phyloP scores from a whole-genome alignment of 2,888 invertebrate genomes.

The Latrodectus elegans region DNA sequence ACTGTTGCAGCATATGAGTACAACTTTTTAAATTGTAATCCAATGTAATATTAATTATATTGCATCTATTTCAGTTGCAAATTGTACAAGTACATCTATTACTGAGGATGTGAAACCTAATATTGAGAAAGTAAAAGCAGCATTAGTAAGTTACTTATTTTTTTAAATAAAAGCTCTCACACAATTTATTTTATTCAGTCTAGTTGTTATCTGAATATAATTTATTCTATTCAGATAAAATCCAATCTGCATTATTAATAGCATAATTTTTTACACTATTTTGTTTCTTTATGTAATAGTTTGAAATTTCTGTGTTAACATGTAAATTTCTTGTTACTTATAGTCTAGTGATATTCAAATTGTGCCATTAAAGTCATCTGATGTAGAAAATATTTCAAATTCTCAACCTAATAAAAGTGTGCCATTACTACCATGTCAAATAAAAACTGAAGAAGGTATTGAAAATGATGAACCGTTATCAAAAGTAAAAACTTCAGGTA shows the following conservation, averaged over 20 bases:
- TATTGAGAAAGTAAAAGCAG: constrained; percentile 49
- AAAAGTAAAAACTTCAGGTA: constrained; percentile 52
- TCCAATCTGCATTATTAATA: too few relatives aligned
- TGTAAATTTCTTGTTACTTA: background rate
- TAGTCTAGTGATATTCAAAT: constrained; percentile 44
- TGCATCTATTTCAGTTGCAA: constrained; percentile 17
- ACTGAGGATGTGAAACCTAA: background rate
- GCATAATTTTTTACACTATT: too few relatives aligned
- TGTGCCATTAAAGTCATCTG: constrained; percentile 1
- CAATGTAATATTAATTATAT: background rate
- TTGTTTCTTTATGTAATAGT: too few relatives aligned
- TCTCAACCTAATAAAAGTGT: background rate
- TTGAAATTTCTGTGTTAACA: too few relatives aligned
- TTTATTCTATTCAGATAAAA: too few relatives aligned
- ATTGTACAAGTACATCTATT: constrained; percentile 15
- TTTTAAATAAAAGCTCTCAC: background rate
- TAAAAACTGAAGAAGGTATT: background rate
- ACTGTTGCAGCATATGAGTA: too few relatives aligned
- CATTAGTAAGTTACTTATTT: constrained; percentile 21
- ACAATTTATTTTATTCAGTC: too few relatives aligned
- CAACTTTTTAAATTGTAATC: too few relatives aligned
- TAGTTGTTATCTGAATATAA: too few relatives aligned
- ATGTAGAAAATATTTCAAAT: background rate
- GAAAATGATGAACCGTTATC: constrained; percentile 41
- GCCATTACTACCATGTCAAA: background rate